Base-by-base conservation (phyloP, 2,888 invertebrate species). In the Hydrotaea diabolus region DNA sequence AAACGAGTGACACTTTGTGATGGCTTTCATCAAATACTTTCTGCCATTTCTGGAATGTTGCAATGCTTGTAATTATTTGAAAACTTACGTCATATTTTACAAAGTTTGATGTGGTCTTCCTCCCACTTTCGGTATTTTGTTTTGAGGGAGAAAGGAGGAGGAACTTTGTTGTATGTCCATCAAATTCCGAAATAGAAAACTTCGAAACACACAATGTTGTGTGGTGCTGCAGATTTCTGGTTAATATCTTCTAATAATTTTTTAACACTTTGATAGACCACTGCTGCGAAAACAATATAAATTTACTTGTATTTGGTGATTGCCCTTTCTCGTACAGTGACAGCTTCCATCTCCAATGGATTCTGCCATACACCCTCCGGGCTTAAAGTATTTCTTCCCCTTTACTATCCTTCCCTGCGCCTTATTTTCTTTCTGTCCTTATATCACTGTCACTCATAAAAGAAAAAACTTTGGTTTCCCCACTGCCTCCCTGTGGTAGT, bases 211-310 rank as follows among this genome's bases (percentile, higher is more conserved):
- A 26, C 26, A 72, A 53, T 53, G 31, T 39, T 76, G 77, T 66
- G 72, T 43, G 5, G 15, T 39, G 64, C 66, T 21, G 66, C 11
- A 23, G 21, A 39, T 11, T 57, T n/a, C n/a, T 11, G 21, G 73
- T 79, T 80, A 85, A 85, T 80, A 82, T 80, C 80, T 53, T 80
- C 77, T 82, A 85, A 85, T 85, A 82, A 77, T 78, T 85, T 71
- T 53, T 71, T 53, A 78, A 81, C 77, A 77, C 69, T 85, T 79
- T 77, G 79, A 85, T 76, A 71, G 77, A 72, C 77, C 79, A 73
- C 71, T 64, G 43, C 71, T 21, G 17, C 39, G 69, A 43, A 15
- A 64, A 64, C 36, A 31, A 43, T 69, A 23, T 31, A 31, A 31
- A 31, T 31, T 2, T 31, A 19, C 43, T 13, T 11, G 36, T 43